These are phyloP conservation scores for Hoplostethus mediterraneus DNA, from an alignment of 2,797 vertebrate species.

Conservation along the genomic window DNA sequence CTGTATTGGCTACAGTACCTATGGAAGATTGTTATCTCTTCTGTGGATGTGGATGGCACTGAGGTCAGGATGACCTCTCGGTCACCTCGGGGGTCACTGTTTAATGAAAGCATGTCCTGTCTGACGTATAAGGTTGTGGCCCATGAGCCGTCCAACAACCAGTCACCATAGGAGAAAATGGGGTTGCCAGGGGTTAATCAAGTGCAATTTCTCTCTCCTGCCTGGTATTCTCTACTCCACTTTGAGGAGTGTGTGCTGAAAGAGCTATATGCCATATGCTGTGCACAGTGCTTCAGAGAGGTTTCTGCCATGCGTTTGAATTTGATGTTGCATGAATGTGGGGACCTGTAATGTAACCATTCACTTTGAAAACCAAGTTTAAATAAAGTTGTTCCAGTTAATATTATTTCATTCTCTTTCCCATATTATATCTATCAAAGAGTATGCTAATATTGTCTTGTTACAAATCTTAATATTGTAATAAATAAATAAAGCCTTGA, in stretches of 20 bases:
- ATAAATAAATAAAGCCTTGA: too few relatives aligned
- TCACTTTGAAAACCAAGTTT: too few relatives aligned
- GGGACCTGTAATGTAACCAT: too few relatives aligned
- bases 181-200: constrained; percentile 81
- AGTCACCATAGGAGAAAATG: constrained; percentile 73
- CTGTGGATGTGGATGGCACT: constrained; percentile 41
- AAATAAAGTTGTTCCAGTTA: too few relatives aligned
- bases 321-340: too few relatives aligned
- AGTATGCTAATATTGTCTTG: too few relatives aligned
- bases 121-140: constrained; percentile 60
- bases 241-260: constrained; percentile 35
- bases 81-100: constrained; percentile 61
- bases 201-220: constrained; percentile 72
- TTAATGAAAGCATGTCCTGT: constrained; percentile 75
- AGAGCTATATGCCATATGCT: constrained; percentile 5
- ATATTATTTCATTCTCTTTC: too few relatives aligned
- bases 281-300: neutral
- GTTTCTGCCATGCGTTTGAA: neutral
- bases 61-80: constrained; percentile 53
- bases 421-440: too few relatives aligned
- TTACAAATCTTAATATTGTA: too few relatives aligned
- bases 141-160: constrained; percentile 58
- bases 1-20: constrained; percentile 15
- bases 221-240: constrained; percentile 57
- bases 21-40: constrained; percentile 49